These are phyloP conservation scores for Prionailurus bengalensis DNA, from an alignment of 2,113 vertebrate species.

Conservation along the genomic window DNA sequence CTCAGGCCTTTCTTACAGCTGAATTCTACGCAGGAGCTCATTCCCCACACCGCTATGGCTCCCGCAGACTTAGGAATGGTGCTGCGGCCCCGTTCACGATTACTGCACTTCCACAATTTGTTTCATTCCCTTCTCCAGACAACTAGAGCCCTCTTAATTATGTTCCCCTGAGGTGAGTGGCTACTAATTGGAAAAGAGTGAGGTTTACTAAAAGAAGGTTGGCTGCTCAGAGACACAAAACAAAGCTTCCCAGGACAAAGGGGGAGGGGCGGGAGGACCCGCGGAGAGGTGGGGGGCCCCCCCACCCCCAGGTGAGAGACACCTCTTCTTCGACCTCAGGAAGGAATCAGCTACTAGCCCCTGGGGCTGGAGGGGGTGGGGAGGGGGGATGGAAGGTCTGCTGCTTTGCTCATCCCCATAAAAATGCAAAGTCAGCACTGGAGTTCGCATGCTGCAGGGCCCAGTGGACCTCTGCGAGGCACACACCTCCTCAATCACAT, in stretches of 20 bases:
- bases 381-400: neutral
- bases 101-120: conserved; percentile 84
- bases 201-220: conserved; percentile 85
- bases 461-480: neutral
- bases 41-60: conserved; percentile 78
- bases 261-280: neutral
- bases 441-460: neutral
- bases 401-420: neutral
- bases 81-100: conserved; percentile 81
- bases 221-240: conserved; percentile 66
- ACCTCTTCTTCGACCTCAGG: neutral
- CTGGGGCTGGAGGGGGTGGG: too few relatives aligned
- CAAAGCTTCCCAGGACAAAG: conserved; percentile 70
- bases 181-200: conserved; percentile 87
- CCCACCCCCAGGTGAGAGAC: neutral
- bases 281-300: neutral
- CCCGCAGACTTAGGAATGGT: conserved; percentile 78
- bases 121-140: conserved; percentile 87
- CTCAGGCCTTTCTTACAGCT: conserved; percentile 41
- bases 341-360: neutral
- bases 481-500: neutral
- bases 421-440: neutral
- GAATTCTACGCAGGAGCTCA: conserved; percentile 69
- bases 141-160: conserved; percentile 87
- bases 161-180: conserved; percentile 83